Evolutionary conservation across 1,140 invertebrate genomes (phyloP).

Genomic region (Phthorimaea operculella): DNA sequence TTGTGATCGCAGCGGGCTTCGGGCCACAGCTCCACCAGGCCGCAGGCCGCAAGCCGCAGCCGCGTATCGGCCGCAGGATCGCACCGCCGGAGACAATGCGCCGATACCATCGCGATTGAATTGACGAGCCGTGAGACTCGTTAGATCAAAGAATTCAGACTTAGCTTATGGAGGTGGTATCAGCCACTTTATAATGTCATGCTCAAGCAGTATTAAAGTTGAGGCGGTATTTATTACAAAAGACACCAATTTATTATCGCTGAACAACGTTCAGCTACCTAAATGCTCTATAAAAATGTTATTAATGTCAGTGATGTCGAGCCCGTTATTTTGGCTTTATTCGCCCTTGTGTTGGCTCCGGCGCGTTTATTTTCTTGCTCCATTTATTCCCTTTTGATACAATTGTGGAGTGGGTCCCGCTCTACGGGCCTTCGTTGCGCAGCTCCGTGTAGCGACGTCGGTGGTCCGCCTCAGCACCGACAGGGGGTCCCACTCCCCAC

Average conservation of each 20-base stretch:
- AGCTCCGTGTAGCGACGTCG: not conserved
- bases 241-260: no score
- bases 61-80: not conserved
- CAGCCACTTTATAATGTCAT: no score
- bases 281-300: not conserved
- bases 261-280: not conserved
- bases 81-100: not conserved
- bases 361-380: not conserved
- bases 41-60: not conserved
- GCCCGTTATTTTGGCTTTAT: constrained; percentile 1
- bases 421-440: not conserved
- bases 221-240: no score
- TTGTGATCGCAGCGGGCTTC: no score
- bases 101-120: not conserved
- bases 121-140: not conserved
- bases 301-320: not conserved
- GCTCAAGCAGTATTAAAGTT: no score
- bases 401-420: not conserved
- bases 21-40: not conserved
- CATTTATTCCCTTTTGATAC: not conserved
- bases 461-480: not conserved
- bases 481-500: not conserved
- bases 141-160: not conserved
- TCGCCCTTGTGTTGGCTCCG: not conserved
- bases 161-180: no score